Conservation (phyloP, 2,797 vertebrate species). For the Antrozous pallidus region DNA sequence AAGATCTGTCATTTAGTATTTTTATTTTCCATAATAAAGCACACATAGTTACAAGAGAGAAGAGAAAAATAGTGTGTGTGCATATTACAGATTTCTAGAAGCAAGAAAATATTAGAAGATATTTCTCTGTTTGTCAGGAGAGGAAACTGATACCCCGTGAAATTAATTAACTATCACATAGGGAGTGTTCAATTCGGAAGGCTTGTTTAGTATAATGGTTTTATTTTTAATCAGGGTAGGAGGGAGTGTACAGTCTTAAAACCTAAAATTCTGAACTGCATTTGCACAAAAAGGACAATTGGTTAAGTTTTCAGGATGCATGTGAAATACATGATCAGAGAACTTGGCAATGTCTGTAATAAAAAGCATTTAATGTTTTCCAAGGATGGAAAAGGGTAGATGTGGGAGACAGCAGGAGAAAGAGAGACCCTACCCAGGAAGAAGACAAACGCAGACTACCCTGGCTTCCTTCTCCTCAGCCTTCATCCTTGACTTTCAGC, state of each 20-base stretch:
- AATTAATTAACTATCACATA: neutral
- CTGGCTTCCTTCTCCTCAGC: neutral
- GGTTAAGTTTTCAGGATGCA: neutral
- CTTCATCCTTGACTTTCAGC: neutral
- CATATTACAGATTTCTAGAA: neutral
- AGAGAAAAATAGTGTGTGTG: neutral
- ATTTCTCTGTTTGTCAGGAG: neutral
- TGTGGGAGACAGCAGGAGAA: neutral
- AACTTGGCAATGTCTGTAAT: neutral
- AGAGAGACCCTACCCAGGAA: neutral
- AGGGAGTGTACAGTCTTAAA: neutral
- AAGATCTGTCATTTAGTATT: neutral
- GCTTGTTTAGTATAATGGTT: neutral
- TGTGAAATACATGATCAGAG: neutral
- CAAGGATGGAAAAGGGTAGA: neutral
- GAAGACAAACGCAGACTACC: neutral
- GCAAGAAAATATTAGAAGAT: neutral
- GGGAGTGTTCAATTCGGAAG: neutral
- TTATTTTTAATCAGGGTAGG: neutral
- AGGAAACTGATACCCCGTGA: neutral
- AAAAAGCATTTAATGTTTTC: neutral
- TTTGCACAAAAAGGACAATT: neutral
- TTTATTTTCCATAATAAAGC: slow-evolving; percentile 14
- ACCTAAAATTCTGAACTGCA: neutral
- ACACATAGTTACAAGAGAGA: neutral